Base-by-base conservation (phyloP, 2,113 vertebrate genomes). In the Cacatua alba region DNA sequence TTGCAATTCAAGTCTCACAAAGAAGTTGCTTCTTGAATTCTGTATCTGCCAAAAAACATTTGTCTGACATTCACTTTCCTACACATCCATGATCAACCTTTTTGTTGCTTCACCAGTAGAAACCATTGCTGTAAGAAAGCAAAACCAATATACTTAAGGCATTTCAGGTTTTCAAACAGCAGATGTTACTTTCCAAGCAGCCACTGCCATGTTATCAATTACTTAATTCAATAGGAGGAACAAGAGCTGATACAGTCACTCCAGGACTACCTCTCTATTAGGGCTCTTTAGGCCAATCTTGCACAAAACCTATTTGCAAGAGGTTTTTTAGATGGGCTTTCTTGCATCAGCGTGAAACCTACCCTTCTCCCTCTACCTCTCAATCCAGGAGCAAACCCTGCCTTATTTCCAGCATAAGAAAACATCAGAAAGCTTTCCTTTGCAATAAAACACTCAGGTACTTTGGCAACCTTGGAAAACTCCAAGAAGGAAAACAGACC, bases 381-480 rank as follows among this genome's bases (percentile, higher is more conserved):
- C 83, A 67, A 53, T 24, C n/a, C 52, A 82, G 55, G 72, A 94
- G 70, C 46, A 96, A 91, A 90, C 6, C 2, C 35, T 55, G 71
- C 86, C 75, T 26, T 26, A 5, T 68, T 88, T 90, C 63, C 82
- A 95, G 88, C 92, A 82, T 69, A 96, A 92, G 94, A 97, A 97
- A 90, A 90, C 52, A 39, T 4, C 37, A 80, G 74, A 90, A 90
- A 69, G 39, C 48, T 82, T 95, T 97, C 77, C 82, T 97, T 91
- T 83, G 83, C 86, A 95, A 92, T 91, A 88, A 95, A 96, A 96
- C 57, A 90, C 52, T 89, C 91, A 78, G 94, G 94, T 97, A 88
- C 80, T 92, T 46, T 80, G 81, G 89, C 90, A 98, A 75, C 28
- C 74, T 86, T 91, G 71, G 65, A 92, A 97, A 88, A 76, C 71